Base-by-base conservation (phyloP, 2,888 invertebrate genomes). In the Clitarchus hookeri region DNA sequence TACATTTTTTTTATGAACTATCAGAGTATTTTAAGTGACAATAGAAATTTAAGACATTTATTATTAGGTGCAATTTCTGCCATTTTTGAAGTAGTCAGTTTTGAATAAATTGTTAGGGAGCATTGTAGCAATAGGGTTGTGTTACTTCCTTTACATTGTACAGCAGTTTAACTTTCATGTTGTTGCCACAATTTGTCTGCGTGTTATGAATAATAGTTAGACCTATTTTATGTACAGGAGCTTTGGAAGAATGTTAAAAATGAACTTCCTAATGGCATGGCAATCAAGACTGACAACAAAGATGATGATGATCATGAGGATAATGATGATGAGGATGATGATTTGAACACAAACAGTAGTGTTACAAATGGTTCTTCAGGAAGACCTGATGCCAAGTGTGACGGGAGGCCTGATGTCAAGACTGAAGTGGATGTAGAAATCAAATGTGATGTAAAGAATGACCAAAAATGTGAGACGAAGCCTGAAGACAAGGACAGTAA, bases 401-500 rank as follows among this genome's bases (percentile, higher is more conserved):
- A 80, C n/a, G 11, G n/a, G 27, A 80, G 27, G 23, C 44, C 80
- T 80, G 27, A 80, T 13, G 85, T 89, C 84, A 90, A 89, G 77
- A 88, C 89, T 78, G 85, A 87, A 26, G 87, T 84, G 79, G 65
- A 65, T 65, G 65, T 19, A 23, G 65, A 65, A 19, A 19, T 23
- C 65, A 65, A 65, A 6, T 65, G 65, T 65, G 65, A 65, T 16
- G 65, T 23, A 65, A 65, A 65, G 65, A 16, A 8, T 65, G 65
- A 65, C 6, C 4, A 12, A 6, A 65, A 65, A 65, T 65, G 65
- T 65, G 65, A 65, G 65, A 6, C 91, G 86, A 91, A 91, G 91
- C 91, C 91, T 89, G 93, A 94, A 84, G 93, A 93, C 84, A 93
- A 93, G 88, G 93, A 93, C 84, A 93, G 93, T 88, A 93, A 93